Conservation (phyloP, 2,888 invertebrate genomes). For the Bellardia bayeri region DNA sequence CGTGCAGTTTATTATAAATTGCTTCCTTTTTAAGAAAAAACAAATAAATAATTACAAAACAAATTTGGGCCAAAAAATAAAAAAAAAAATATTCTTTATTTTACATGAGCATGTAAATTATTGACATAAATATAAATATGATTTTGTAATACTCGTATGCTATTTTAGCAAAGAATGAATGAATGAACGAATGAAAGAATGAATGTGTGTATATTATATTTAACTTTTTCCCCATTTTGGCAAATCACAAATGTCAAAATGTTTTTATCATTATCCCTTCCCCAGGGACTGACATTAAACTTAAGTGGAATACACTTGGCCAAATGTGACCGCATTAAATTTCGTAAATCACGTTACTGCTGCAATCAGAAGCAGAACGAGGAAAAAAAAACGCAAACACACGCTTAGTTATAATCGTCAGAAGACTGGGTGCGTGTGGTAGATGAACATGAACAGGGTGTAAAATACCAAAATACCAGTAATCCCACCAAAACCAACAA, state of each 20-base stretch:
- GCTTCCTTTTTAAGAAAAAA: neutral
- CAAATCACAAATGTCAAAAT: conserved; percentile 83
- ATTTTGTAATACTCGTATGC: conserved; percentile 75
- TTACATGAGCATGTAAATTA: neutral
- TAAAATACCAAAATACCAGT: conserved; percentile 67
- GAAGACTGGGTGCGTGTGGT: conserved; percentile 30
- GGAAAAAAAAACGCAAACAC: conserved; percentile 30
- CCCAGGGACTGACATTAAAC: conserved; percentile 84
- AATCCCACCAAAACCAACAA: conserved; percentile 61
- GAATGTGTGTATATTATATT: conserved; percentile 54
- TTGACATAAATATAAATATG: conserved; percentile 76
- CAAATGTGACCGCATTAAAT: conserved; percentile 84
- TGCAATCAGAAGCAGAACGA: neutral
- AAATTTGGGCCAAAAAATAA: neutral
- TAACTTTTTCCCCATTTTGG: conserved; percentile 49
- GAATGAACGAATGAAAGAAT: neutral
- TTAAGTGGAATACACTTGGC: conserved; percentile 84
- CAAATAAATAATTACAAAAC: neutral
- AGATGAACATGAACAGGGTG: conserved; percentile 52
- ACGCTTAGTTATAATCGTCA: conserved; percentile 5
- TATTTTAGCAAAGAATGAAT: neutral
- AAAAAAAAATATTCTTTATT: neutral
- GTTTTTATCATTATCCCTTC: conserved; percentile 81
- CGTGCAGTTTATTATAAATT: conserved; percentile 65
- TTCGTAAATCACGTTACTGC: conserved; percentile 72